Evolutionary conservation across 2,113 vertebrate species (phyloP).

Genomic region (Camarhynchus parvulus): DNA sequence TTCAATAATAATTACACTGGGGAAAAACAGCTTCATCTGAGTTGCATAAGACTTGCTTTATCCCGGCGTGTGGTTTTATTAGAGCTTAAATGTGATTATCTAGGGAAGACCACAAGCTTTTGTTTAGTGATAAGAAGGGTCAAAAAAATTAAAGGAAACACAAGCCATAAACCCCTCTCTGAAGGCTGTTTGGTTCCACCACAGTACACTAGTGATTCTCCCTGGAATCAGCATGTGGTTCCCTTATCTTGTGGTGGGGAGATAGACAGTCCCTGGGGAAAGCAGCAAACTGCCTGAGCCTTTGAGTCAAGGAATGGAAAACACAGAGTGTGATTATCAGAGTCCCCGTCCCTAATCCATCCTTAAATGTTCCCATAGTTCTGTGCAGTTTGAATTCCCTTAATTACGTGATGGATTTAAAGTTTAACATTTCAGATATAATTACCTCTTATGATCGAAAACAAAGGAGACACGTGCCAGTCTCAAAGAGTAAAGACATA

Average conservation of each 20-base stretch:
- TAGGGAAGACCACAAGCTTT: constrained; percentile 16
- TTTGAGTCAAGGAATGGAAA: background rate
- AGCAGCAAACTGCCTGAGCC: background rate
- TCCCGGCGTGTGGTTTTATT: constrained; percentile 15
- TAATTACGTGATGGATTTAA: constrained; percentile 64
- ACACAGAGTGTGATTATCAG: constrained; percentile 2
- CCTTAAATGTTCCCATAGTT: constrained; percentile 56
- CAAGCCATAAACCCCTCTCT: background rate
- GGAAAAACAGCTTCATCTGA: background rate
- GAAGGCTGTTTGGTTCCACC: background rate
- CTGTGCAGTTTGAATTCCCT: constrained; percentile 48
- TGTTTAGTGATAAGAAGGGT: constrained; percentile 30
- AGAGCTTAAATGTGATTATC: constrained; percentile 27
- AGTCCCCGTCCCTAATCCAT: constrained; percentile 56
- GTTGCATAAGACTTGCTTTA: constrained; percentile 37
- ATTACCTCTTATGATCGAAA: constrained; percentile 81
- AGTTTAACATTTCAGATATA: constrained; percentile 77
- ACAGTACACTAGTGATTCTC: background rate
- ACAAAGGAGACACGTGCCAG: constrained; percentile 76
- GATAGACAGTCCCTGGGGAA: background rate
- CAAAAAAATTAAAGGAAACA: background rate
- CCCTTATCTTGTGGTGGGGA: background rate
- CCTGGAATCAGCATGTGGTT: background rate
- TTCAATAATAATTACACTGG: background rate
- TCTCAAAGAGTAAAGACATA: constrained; percentile 74